Evolutionary conservation across 2,797 vertebrate genomes (phyloP), one percentile per base, ranked within the genome.

Genomic region (Bovichtus diacanthus): DNA sequence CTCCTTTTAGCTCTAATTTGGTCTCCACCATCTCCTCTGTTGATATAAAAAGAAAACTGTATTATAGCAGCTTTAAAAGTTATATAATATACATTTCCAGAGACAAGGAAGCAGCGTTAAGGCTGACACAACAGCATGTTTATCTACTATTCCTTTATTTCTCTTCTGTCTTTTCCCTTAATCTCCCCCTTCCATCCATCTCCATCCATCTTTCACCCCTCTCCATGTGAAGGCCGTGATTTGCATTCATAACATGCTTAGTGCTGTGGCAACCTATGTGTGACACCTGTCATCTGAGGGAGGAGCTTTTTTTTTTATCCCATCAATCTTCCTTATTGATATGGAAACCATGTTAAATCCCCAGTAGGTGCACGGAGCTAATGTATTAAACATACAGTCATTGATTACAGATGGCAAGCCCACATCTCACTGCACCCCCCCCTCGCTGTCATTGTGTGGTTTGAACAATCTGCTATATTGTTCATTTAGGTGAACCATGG

Each of bases 361-460:
- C 50, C 65, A 39, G 70, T 46, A 51, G 76, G 46, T 15, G 50
- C 21, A 43, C 2, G 0, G n/a, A 60, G 51, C 74, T 81, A 55
- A 84, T 85, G 87, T 54, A 75, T 87, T 83, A 87, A 85, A 81
- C 85, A 83, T 78, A 61, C 56, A 38, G 31, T 36, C 75, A 81
- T 76, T 84, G 83, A 91, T 90, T 83, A 75, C 31, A 82, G 66
- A 84, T 79, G 80, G 58, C 25, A 27, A 47, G 34, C 23, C 21
- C 31, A 23, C 49, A 44, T 74, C 67, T 78, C 50, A 38, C 36
- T 27, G 53, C 65, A 78, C 46, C 19, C 9, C 71, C 38, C 16
- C 53, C 53, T 16, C 16, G 31, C 8, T 75, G 74, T 47, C 19
- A 50, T 62, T 80, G 63, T 53, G 43, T 8, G n/a, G 53, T 64